Evolutionary conservation across 2,113 vertebrate species (phyloP).

Genomic region (Origma solitaria): DNA sequence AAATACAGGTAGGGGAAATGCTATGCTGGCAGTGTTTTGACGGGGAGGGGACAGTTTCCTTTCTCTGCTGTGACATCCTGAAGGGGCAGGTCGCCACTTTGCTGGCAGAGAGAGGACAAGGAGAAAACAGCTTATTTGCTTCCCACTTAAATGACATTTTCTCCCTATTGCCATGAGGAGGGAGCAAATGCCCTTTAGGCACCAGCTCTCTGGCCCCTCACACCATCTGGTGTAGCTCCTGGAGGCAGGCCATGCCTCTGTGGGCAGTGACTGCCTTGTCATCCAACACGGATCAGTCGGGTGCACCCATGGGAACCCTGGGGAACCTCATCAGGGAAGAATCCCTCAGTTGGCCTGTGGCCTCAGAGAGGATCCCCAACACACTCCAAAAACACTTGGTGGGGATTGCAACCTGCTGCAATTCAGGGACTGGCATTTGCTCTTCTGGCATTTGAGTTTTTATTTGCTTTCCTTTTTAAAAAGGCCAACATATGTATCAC

Average conservation of each 20-base stretch:
- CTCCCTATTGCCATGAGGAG: not conserved
- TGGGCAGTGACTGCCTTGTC: not conserved
- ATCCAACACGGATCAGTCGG: accelerated
- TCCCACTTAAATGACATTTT: not conserved
- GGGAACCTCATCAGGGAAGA: not conserved
- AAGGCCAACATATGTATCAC: not conserved
- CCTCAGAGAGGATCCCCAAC: accelerated
- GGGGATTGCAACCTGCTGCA: not conserved
- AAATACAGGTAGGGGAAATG: not conserved
- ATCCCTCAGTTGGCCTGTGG: accelerated
- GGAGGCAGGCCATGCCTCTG: not conserved
- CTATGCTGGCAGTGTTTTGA: accelerated
- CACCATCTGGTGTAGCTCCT: accelerated
- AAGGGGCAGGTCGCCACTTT: not conserved
- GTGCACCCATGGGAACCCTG: accelerated
- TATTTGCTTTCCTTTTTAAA: not conserved
- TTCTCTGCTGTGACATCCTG: not conserved
- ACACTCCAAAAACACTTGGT: not conserved
- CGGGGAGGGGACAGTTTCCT: not conserved
- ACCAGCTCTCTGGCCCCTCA: not conserved
- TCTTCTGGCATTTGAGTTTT: not conserved
- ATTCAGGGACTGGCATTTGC: not conserved
- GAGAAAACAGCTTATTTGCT: not conserved
- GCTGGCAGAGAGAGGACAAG: not conserved
- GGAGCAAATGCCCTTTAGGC: not conserved